These are phyloP conservation scores for Peromyscus aztecus DNA, from an alignment of 2,797 vertebrate genomes.

Conservation along the genomic window DNA sequence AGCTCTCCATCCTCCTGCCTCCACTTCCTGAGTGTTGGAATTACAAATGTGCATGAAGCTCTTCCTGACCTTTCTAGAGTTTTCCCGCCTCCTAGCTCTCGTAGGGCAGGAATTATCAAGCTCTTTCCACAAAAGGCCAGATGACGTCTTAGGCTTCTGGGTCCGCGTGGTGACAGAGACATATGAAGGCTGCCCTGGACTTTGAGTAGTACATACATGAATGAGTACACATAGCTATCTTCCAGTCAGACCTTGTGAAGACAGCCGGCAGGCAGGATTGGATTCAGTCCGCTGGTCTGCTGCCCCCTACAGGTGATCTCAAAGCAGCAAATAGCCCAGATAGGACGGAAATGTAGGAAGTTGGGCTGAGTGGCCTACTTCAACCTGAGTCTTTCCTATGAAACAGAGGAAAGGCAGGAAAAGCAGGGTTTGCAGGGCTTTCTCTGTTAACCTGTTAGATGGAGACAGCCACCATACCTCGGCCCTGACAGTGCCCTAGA, in stretches of 20 bases:
- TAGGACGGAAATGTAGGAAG: too few species aligned
- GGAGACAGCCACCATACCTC: neutral
- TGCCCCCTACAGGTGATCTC: neutral
- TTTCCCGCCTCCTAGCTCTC: neutral
- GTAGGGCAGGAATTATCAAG: neutral
- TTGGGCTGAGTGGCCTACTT: neutral
- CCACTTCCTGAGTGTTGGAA: neutral
- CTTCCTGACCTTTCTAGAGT: neutral
- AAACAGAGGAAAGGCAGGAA: neutral
- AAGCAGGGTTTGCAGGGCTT: neutral
- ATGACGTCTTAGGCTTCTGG: constrained; percentile 37
- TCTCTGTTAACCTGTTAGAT: neutral
- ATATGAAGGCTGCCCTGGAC: neutral
- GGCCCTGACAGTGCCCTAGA: neutral
- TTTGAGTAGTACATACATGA: accelerated
- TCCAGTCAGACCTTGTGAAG: neutral
- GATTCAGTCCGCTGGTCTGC: neutral
- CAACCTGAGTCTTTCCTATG: neutral
- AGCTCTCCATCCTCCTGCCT: neutral
- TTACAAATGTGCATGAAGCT: neutral
- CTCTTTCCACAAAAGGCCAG: neutral
- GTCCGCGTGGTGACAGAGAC: neutral
- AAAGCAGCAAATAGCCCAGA: neutral
- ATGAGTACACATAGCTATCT: neutral
- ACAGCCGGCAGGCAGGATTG: neutral